Percentiles rank a stretch among this genome's conserved stretches.
These are phyloP conservation scores for Aporophyla nigra DNA, from an alignment of 2,888 invertebrate genomes.

Conservation along the genomic window DNA sequence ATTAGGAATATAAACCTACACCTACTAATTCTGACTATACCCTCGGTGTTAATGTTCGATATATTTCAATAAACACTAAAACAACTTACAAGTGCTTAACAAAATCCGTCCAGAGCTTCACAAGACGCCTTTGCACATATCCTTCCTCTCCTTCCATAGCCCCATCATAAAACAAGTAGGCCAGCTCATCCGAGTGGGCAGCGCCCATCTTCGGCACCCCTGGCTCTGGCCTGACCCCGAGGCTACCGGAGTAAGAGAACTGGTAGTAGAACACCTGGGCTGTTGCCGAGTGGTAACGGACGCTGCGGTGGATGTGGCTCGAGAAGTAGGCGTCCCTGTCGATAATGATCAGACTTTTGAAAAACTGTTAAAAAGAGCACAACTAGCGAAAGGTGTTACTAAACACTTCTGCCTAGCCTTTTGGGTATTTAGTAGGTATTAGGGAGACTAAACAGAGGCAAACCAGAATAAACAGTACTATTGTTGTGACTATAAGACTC, in stretches of 20 bases:
- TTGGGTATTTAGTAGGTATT: neutral
- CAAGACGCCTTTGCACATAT: slow-evolving; percentile 74
- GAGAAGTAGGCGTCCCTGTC: slow-evolving; percentile 85
- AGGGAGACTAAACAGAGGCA: neutral
- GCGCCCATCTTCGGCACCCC: slow-evolving; percentile 80
- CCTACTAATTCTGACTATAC: too few relatives aligned
- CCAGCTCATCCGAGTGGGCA: slow-evolving; percentile 86
- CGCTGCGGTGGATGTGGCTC: slow-evolving; percentile 82
- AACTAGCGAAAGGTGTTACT: neutral
- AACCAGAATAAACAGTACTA: too few relatives aligned
- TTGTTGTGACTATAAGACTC: neutral
- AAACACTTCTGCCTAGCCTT: too few relatives aligned
- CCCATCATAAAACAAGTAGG: slow-evolving; percentile 79
- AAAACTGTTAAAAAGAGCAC: neutral
- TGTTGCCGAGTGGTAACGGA: slow-evolving; percentile 75
- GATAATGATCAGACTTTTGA: neutral
- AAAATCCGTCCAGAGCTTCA: slow-evolving; percentile 84
- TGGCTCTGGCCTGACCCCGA: slow-evolving; percentile 78
- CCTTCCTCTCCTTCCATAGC: slow-evolving; percentile 78
- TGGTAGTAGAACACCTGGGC: slow-evolving; percentile 82
- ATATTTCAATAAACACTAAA: neutral
- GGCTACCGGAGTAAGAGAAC: slow-evolving; percentile 79
- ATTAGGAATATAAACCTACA: neutral
- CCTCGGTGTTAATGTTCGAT: too few relatives aligned
- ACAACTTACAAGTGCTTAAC: slow-evolving; percentile 84